Conservation (phyloP, 2,888 invertebrate species). For the Ethmia dodecea region DNA sequence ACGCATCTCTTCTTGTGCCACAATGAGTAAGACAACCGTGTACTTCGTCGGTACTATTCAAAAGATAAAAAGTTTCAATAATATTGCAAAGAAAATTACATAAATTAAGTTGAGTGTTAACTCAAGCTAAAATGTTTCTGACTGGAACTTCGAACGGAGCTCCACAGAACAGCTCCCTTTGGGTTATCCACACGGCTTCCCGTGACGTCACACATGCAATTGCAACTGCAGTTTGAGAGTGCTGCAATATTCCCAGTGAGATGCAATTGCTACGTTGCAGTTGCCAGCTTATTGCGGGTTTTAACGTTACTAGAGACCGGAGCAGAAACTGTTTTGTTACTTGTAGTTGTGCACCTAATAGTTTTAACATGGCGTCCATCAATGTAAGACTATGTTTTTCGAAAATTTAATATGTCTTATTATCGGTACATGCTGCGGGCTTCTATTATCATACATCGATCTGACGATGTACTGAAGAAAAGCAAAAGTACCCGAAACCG, state of each 20-base stretch:
- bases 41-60: no score
- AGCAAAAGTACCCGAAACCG: no score
- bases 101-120: no score
- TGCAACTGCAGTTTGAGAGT: slow-evolving; percentile 1
- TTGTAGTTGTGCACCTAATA: not conserved
- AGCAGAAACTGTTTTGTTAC: not conserved
- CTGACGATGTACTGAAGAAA: no score
- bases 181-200: not conserved
- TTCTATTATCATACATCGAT: not conserved
- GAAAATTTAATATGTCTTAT: not conserved
- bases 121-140: no score
- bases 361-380: not conserved
- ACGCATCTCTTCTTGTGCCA: no score
- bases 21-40: no score
- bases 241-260: slow-evolving; percentile 1
- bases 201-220: not conserved
- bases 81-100: no score
- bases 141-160: no score
- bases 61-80: no score
- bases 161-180: slow-evolving; percentile 1
- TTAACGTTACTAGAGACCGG: not conserved
- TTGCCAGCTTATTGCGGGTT: not conserved
- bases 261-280: slow-evolving; percentile 6
- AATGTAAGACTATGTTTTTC: no score
- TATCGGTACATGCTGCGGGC: not conserved